Percentiles rank a stretch among this genome's conserved stretches.
These are phyloP conservation scores for Saccostrea echinata DNA, from an alignment of 1,140 invertebrate genomes.

Conservation along the genomic window DNA sequence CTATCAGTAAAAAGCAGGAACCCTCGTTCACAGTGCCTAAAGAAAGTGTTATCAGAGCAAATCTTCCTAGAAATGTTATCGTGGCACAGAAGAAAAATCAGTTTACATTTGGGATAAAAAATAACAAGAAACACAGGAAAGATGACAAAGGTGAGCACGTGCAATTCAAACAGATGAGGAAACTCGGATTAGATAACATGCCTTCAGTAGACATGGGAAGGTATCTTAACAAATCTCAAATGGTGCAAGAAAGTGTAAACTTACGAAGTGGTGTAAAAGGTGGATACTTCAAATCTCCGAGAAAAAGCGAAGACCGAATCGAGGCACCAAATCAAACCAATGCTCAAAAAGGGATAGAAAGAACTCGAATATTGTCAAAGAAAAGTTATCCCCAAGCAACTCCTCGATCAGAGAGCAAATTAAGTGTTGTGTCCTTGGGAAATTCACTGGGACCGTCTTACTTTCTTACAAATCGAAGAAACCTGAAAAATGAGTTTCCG, in stretches of 20 bases:
- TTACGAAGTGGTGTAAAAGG: constrained; percentile 27
- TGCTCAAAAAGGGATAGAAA: background rate
- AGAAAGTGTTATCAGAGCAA: constrained; percentile 51
- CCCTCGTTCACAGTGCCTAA: constrained; percentile 55
- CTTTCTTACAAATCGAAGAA: background rate
- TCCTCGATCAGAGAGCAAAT: constrained; percentile 43
- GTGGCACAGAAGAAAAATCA: constrained; percentile 55
- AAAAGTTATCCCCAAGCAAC: constrained; percentile 4
- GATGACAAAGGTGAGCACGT: constrained; percentile 1
- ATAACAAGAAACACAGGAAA: constrained; percentile 37
- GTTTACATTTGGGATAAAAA: constrained; percentile 50
- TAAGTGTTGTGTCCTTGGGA: constrained; percentile 51
- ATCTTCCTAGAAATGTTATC: constrained; percentile 49
- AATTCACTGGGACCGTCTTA: constrained; percentile 25
- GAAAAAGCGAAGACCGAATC: background rate
- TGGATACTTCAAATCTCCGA: constrained; percentile 18
- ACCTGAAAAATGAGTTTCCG: constrained; percentile 9
- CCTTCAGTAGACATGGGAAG: constrained; percentile 51
- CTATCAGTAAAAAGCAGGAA: constrained; percentile 47
- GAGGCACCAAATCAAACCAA: background rate
- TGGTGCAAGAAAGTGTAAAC: constrained; percentile 31
- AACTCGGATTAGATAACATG: constrained; percentile 53
- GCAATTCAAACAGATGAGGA: constrained; percentile 54
- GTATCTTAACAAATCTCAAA: constrained; percentile 49
- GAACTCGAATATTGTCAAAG: constrained; percentile 4